A percentile compares a stretch with the other conserved stretches of the same genome.
phyloP scores from a whole-genome alignment of 2,797 vertebrate genomes.

The Setipinna tenuifilis region DNA sequence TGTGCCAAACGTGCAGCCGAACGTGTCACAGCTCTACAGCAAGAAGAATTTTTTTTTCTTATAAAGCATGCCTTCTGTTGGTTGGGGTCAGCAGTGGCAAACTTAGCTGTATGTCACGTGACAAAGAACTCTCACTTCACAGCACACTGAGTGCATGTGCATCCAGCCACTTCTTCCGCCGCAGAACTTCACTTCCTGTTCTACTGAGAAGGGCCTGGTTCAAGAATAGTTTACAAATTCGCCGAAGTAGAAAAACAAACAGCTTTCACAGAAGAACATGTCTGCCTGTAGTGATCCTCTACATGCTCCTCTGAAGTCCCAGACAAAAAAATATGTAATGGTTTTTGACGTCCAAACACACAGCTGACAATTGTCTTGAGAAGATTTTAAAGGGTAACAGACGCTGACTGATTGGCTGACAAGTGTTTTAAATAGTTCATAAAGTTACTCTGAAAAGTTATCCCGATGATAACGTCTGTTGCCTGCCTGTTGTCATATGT shows the following conservation, averaged over 20 bases:
- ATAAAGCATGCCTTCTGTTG: background rate
- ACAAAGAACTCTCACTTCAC: conserved; percentile 30
- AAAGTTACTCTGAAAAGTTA: too few species aligned
- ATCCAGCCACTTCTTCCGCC: conserved; percentile 55
- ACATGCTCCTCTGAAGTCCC: background rate
- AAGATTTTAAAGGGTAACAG: background rate
- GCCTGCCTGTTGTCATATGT: too few species aligned
- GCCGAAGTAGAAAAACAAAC: background rate
- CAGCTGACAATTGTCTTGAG: background rate
- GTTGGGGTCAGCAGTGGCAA: background rate
- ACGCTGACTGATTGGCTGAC: too few species aligned
- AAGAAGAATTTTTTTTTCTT: too few species aligned
- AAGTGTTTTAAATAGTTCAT: too few species aligned
- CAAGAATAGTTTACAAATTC: conserved; percentile 41
- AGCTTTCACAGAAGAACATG: background rate
- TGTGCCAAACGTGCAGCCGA: too few species aligned
- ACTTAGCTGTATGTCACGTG: background rate
- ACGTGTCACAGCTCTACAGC: too few species aligned
- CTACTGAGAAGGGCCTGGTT: conserved; percentile 47
- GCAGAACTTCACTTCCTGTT: conserved; percentile 57
- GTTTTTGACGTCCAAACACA: background rate
- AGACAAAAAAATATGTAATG: too few species aligned
- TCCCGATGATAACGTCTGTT: too few species aligned
- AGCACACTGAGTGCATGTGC: conserved; percentile 46
- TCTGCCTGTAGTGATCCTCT: background rate